These are phyloP conservation scores for Drosophila pruinosa DNA, from an alignment of 1,140 invertebrate genomes.

Conservation along the genomic window DNA sequence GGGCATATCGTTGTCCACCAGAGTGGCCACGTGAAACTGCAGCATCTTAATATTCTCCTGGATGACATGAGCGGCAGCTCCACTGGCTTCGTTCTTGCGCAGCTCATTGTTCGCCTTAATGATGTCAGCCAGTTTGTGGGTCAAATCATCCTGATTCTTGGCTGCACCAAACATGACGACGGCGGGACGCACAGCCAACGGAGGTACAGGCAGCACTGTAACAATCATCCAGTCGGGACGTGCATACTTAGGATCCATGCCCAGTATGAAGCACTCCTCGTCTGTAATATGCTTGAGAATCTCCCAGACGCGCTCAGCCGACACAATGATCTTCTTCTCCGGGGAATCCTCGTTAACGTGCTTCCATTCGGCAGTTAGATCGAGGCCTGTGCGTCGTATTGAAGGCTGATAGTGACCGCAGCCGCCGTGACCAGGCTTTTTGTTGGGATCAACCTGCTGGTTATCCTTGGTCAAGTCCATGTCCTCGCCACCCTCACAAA, in stretches of 20 bases:
- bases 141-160: constrained; percentile 99
- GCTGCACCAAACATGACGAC: constrained; percentile 99
- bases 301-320: constrained; percentile 97
- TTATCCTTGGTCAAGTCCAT: constrained; percentile 94
- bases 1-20: constrained; percentile 99
- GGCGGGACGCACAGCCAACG: constrained; percentile 95
- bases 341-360: constrained; percentile 99
- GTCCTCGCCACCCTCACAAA: constrained; percentile 99
- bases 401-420: constrained; percentile 99
- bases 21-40: constrained; percentile 99
- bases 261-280: constrained; percentile 97
- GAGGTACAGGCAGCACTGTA: constrained; percentile 98
- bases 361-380: constrained; percentile 98
- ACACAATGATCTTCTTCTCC: constrained; percentile 95
- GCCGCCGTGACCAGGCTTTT: constrained; percentile 94
- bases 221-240: constrained; percentile 99
- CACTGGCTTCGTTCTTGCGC: constrained; percentile 96
- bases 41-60: constrained; percentile 98
- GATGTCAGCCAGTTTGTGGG: constrained; percentile 99
- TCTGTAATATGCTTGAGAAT: constrained; percentile 98
- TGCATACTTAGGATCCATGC: constrained; percentile 97
- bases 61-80: constrained; percentile 98
- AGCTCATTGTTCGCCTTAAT: constrained; percentile 99
- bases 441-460: constrained; percentile 84
- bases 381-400: constrained; percentile 93